These are phyloP conservation scores for Cyrtorhinus lividipennis DNA, from an alignment of 1,140 invertebrate genomes.

Conservation along the genomic window DNA sequence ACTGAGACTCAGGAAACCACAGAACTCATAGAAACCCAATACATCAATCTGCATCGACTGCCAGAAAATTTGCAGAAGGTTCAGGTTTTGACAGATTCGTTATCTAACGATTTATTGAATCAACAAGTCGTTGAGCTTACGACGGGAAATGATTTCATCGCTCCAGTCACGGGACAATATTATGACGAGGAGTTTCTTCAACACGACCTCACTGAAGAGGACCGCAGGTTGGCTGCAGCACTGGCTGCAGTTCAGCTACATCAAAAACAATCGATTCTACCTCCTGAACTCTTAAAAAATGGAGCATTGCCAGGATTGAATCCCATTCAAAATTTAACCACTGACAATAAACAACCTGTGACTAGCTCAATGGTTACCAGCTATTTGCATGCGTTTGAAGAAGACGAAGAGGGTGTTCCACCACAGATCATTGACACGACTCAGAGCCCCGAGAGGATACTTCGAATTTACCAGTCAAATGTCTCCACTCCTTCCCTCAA, in stretches of 20 bases:
- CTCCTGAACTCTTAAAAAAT: constrained; percentile 17
- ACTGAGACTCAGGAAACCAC: constrained; percentile 14
- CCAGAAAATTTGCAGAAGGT: constrained; percentile 32
- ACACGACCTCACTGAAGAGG: constrained; percentile 36
- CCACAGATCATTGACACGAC: constrained; percentile 20
- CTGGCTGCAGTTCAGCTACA: constrained; percentile 38
- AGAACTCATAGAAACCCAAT: constrained; percentile 29
- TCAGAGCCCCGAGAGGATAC: constrained; percentile 21
- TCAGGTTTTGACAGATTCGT: constrained; percentile 30
- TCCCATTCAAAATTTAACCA: constrained; percentile 19
- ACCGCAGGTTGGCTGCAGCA: constrained; percentile 35
- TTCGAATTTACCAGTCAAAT: constrained; percentile 23
- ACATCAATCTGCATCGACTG: constrained; percentile 34
- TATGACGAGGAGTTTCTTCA: constrained; percentile 34
- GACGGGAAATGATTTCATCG: constrained; percentile 30
- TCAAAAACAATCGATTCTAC: constrained; percentile 30
- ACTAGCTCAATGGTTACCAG: constrained; percentile 24
- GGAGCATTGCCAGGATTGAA: constrained; percentile 20
- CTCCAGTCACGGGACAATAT: constrained; percentile 30
- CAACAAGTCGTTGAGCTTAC: constrained; percentile 37
- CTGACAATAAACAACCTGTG: constrained; percentile 23
- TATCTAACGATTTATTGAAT: constrained; percentile 32
- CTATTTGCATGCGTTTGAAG: constrained; percentile 26
- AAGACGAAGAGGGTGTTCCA: constrained; percentile 21
- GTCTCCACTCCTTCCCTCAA: neutral